Conservation (phyloP, 1,140 invertebrate species). For the Colletes gigas region DNA sequence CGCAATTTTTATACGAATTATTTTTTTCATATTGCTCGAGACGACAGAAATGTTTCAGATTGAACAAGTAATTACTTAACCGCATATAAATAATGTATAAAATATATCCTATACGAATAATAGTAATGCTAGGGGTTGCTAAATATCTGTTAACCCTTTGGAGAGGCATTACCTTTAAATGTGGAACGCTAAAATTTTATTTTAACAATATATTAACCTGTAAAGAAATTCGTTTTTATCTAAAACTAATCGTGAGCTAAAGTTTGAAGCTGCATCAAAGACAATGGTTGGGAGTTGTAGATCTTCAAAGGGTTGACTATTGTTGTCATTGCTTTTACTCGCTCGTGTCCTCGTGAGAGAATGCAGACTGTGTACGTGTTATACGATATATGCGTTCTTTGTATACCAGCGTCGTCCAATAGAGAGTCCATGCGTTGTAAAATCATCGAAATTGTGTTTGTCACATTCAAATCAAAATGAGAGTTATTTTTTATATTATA, state of each 20-base stretch:
- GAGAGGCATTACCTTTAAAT: background rate
- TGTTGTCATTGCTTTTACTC: conserved; percentile 18
- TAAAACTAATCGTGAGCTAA: background rate
- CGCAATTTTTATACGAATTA: background rate
- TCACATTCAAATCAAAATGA: no score
- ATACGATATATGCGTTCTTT: conserved; percentile 28
- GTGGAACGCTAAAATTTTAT: background rate
- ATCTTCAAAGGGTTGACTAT: conserved; percentile 10
- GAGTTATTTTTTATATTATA: no score
- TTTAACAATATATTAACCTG: background rate
- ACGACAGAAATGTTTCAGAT: background rate
- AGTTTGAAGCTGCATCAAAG: background rate
- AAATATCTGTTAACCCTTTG: conserved; percentile 8
- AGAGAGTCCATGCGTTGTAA: background rate
- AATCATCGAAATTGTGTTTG: no score
- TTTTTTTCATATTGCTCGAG: background rate
- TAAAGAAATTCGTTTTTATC: background rate
- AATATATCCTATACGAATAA: conserved; percentile 1
- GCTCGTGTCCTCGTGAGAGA: conserved; percentile 48
- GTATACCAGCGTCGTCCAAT: conserved; percentile 2
- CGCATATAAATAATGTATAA: conserved; percentile 30
- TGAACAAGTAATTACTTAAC: background rate
- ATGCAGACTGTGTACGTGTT: conserved; percentile 60
- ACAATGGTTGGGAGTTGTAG: background rate
- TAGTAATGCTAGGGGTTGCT: background rate